Conservation (phyloP, 30 jellyfish, hydroid and myxozoan species). For the Cassiopea andromeda region DNA sequence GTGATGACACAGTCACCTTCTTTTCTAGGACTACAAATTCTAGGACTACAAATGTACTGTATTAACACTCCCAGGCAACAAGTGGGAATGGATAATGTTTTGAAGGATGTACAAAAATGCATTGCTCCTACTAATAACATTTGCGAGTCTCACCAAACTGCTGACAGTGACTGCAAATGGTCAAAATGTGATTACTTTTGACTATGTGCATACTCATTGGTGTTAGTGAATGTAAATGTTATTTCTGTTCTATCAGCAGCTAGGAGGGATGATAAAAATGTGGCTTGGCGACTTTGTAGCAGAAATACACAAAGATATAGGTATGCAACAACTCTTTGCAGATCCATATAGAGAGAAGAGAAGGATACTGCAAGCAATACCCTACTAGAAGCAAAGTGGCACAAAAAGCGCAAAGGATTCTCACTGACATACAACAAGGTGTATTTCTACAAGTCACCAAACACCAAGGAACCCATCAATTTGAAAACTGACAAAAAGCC, state of each 20-base stretch:
- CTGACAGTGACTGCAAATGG: no score
- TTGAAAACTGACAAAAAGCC: background rate
- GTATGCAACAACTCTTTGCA: conserved; percentile 34
- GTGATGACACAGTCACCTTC: no score
- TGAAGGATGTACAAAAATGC: no score
- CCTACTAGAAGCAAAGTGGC: conserved; percentile 42
- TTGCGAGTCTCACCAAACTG: no score
- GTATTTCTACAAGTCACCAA: background rate
- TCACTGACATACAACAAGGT: background rate
- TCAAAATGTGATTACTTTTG: no score
- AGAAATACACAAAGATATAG: conserved; percentile 18
- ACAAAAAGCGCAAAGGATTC: conserved; percentile 43
- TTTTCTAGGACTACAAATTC: no score
- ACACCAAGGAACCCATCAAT: background rate
- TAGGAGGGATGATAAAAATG: conserved; percentile 19
- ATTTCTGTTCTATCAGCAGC: conserved; percentile 18
- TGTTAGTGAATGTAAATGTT: conserved; percentile 36
- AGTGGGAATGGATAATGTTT: no score
- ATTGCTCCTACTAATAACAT: no score
- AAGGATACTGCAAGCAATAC: background rate
- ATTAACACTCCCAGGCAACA: no score
- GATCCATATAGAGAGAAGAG: conserved; percentile 7
- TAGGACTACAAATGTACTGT: no score
- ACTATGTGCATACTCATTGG: background rate
- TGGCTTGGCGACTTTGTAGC: conserved; percentile 32